A percentile compares a stretch with the other conserved stretches of the same genome.
phyloP scores from a whole-genome alignment of 2,797 vertebrate genomes.

The Falco biarmicus region DNA sequence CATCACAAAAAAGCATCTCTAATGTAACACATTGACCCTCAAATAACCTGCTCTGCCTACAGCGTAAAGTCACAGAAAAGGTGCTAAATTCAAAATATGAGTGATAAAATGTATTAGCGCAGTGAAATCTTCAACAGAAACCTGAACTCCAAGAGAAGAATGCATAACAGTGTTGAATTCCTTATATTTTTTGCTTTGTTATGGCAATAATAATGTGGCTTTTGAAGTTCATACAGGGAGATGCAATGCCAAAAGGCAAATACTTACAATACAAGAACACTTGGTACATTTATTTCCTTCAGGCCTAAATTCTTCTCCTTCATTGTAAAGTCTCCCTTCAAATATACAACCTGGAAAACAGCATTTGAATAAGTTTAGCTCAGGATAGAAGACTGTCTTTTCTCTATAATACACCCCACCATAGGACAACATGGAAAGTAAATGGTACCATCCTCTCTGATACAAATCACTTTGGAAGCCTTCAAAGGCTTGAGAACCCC shows the following conservation, averaged over 20 bases:
- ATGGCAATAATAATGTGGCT: slow-evolving; percentile 6
- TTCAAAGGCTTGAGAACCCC: neutral
- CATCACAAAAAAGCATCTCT: neutral
- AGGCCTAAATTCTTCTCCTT: slow-evolving; percentile 92
- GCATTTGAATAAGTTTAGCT: slow-evolving; percentile 8
- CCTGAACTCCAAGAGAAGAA: slow-evolving; percentile 10
- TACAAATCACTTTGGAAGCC: neutral
- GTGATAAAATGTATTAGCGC: neutral
- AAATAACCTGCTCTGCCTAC: neutral
- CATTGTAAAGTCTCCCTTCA: slow-evolving; percentile 90
- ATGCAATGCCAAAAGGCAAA: slow-evolving; percentile 55
- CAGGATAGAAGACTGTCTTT: neutral
- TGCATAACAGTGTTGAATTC: neutral
- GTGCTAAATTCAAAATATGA: neutral
- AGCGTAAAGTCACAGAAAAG: neutral
- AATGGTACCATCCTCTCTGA: neutral
- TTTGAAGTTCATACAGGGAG: slow-evolving; percentile 38
- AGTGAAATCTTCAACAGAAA: slow-evolving; percentile 8
- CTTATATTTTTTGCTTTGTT: slow-evolving; percentile 42
- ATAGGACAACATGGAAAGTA: neutral
- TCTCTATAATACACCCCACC: neutral
- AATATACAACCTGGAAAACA: slow-evolving; percentile 86
- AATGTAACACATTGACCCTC: neutral
- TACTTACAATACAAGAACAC: slow-evolving; percentile 94
- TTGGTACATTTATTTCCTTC: slow-evolving; percentile 91